phyloP scores from a whole-genome alignment of 2,888 invertebrate genomes.

The Platycheirus rosarum region DNA sequence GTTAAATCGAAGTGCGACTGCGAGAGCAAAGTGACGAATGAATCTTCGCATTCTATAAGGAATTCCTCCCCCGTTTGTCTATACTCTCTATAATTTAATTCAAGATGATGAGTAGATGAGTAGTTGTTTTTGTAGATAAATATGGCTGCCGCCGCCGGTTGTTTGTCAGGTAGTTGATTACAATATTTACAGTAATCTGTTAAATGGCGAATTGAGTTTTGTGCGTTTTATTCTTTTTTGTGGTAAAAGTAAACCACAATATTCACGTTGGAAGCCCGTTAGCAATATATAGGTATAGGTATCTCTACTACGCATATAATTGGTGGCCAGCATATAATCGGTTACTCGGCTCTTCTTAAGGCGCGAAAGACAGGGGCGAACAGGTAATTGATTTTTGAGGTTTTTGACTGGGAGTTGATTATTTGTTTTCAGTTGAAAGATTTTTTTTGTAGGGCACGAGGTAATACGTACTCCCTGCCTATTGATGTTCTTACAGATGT shows the following conservation, averaged over 20 bases:
- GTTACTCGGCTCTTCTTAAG: conserved; percentile 27
- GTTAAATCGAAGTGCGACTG: conserved; percentile 60
- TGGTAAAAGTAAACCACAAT: conserved; percentile 57
- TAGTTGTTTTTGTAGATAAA: conserved; percentile 44
- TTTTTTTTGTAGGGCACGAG: too few species aligned
- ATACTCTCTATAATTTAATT: conserved; percentile 25
- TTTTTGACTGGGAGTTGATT: conserved; percentile 50
- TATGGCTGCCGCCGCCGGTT: conserved; percentile 59
- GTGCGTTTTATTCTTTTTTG: conserved; percentile 19
- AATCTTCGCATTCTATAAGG: conserved; percentile 15
- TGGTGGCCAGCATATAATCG: conserved; percentile 40
- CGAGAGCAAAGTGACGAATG: conserved; percentile 33
- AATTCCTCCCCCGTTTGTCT: conserved; percentile 22
- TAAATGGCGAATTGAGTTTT: conserved; percentile 53
- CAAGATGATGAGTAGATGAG: conserved; percentile 44
- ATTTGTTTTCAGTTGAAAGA: conserved; percentile 12
- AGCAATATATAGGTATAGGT: conserved; percentile 13
- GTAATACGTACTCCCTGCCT: too few species aligned
- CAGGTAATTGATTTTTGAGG: conserved; percentile 69
- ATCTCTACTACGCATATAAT: conserved; percentile 26
- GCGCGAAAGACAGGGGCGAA: conserved; percentile 1
- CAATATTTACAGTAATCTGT: conserved; percentile 13
- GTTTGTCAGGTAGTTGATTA: conserved; percentile 47
- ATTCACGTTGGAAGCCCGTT: conserved; percentile 36
- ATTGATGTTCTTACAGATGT: too few species aligned